These are phyloP conservation scores for Peromyscus eremicus DNA, from an alignment of 2,797 vertebrate species.

Conservation along the genomic window DNA sequence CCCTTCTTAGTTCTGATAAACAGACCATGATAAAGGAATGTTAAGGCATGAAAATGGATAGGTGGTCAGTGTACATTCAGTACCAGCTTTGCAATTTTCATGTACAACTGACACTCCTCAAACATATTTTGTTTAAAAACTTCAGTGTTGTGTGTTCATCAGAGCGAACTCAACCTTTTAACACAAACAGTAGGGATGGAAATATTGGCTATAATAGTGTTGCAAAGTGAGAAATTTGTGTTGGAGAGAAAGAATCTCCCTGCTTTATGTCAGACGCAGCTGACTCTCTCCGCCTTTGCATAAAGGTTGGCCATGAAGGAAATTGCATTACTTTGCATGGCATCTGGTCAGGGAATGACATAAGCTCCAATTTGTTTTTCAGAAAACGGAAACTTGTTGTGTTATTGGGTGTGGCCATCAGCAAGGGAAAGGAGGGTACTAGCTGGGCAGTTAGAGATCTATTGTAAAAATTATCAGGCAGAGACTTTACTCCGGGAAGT, in stretches of 20 bases:
- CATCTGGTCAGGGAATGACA: slow-evolving; percentile 37
- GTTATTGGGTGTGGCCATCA: not conserved
- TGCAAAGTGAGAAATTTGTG: not conserved
- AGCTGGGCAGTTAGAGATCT: not conserved
- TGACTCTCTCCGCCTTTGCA: slow-evolving; percentile 52
- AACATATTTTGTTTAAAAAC: not conserved
- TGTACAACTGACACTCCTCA: not conserved
- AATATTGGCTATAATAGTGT: not conserved
- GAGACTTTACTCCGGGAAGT: not conserved
- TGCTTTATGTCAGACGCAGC: not conserved
- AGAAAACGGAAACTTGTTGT: slow-evolving; percentile 4
- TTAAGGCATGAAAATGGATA: not conserved
- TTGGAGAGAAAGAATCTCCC: not conserved
- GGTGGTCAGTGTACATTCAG: not conserved
- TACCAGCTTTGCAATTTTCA: not conserved
- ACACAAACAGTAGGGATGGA: not conserved
- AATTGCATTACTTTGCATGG: slow-evolving; percentile 51
- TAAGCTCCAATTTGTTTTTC: slow-evolving; percentile 44
- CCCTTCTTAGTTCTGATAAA: slow-evolving; percentile 2
- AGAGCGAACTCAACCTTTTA: not conserved
- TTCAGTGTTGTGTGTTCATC: not conserved
- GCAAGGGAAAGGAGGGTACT: not conserved
- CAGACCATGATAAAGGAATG: not conserved
- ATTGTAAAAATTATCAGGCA: not conserved
- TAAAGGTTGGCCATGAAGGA: not conserved